Percentiles rank a stretch among this genome's conserved stretches.
These are phyloP conservation scores for Doris montereyensis DNA, from an alignment of 2,888 invertebrate species.

Conservation along the genomic window DNA sequence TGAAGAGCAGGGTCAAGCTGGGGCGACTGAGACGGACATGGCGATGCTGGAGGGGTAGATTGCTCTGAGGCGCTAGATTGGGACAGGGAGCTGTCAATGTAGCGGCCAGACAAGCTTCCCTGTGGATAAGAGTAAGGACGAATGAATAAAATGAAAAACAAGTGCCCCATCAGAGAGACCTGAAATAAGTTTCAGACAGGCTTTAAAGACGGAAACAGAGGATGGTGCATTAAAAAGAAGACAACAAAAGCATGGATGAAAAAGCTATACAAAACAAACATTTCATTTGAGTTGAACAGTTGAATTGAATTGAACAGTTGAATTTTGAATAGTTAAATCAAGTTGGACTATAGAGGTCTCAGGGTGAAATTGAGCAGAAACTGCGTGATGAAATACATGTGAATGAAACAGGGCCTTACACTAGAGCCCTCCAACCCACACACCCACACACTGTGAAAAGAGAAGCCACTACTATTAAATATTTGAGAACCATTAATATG, in stretches of 20 bases:
- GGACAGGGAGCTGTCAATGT: conserved; percentile 8
- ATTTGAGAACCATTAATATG: too few species aligned
- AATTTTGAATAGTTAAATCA: too few species aligned
- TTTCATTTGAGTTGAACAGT: too few species aligned
- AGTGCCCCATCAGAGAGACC: neutral
- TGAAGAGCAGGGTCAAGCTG: conserved; percentile 59
- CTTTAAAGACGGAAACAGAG: too few species aligned
- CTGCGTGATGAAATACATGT: too few species aligned
- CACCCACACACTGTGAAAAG: too few species aligned
- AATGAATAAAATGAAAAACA: neutral
- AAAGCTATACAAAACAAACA: neutral
- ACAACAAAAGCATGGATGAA: neutral
- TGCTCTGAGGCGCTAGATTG: conserved; percentile 34
- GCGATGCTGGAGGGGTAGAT: conserved; percentile 39
- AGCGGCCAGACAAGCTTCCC: conserved; percentile 12
- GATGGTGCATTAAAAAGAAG: neutral
- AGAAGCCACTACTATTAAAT: too few species aligned
- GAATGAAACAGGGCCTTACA: too few species aligned
- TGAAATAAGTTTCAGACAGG: neutral
- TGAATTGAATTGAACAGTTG: too few species aligned
- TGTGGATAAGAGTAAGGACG: neutral
- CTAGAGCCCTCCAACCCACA: too few species aligned
- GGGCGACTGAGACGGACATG: conserved; percentile 35
- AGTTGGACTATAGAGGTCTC: too few species aligned
- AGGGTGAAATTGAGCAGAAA: too few species aligned